These are phyloP conservation scores for Araneus ventricosus DNA, from an alignment of 1,140 invertebrate species.

Conservation along the genomic window DNA sequence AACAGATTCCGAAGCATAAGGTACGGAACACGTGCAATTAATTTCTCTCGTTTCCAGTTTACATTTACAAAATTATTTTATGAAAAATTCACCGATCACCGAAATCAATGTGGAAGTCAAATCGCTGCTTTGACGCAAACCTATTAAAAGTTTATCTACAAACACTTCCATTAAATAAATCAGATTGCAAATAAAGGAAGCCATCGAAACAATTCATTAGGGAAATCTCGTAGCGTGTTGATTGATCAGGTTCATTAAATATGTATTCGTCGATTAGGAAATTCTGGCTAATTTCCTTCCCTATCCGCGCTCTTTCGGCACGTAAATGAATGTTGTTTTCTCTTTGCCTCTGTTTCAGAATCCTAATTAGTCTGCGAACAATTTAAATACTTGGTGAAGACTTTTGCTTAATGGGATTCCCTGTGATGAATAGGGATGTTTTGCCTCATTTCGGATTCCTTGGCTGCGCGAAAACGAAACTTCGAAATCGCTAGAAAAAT, in stretches of 20 bases:
- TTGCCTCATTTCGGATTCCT: too few species aligned
- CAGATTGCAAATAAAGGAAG: not conserved
- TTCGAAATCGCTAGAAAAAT: too few species aligned
- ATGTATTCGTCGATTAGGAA: constrained; percentile 26
- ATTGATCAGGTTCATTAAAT: constrained; percentile 45
- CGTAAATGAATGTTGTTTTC: not conserved
- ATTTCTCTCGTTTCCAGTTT: not conserved
- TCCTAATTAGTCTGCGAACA: not conserved
- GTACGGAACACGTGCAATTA: not conserved
- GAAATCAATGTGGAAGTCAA: not conserved
- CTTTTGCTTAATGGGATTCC: too few species aligned
- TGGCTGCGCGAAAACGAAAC: too few species aligned
- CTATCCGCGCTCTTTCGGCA: not conserved
- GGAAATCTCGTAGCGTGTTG: constrained; percentile 10
- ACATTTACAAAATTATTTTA: not conserved
- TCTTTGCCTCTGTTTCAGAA: not conserved
- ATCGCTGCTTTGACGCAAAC: not conserved
- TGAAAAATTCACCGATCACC: not conserved
- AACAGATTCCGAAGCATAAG: too few species aligned
- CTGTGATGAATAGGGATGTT: too few species aligned
- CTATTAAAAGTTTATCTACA: not conserved
- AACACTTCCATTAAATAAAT: not conserved
- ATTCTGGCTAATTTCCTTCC: constrained; percentile 26
- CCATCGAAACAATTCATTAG: constrained; percentile 26
- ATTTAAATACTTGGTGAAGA: too few species aligned